Evolutionary conservation across 2,888 invertebrate genomes (phyloP), one percentile per base, ranked within the genome.

Genomic region (Agrochola macilenta): DNA sequence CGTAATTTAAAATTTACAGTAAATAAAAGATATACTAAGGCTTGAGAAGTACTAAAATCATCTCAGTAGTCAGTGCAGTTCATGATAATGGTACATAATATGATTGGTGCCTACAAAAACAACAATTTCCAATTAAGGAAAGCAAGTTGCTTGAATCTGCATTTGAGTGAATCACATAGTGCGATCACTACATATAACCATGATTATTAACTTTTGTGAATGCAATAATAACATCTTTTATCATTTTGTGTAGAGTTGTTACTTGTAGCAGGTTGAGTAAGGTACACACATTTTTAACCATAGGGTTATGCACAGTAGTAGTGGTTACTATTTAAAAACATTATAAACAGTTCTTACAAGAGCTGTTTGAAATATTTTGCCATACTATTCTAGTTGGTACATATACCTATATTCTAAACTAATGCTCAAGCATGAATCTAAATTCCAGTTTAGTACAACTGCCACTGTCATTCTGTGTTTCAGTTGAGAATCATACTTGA

Each of bases 101-200:
- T 26, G 49, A 35, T 61, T 69, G 72, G 23, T 65, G 64, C 17
- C 11, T 43, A 64, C 60, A 61, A 23, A 74, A 60, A 76, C 9
- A 46, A 66, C 26, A 79, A 83, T 76, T 81, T 73, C 73, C 68
- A 73, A 65, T 68, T 68, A 81, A 69, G 66, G 81, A 81, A 73
- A 84, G 81, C 60, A 70, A 68, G 39, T 66, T 39, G n/a, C 23
- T 83, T 74, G 52, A 83, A 74, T 63, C 20, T 66, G 26, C 65
- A 66, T 46, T 82, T 23, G 11, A 79, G 35, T 82, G 79, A 81
- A 14, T 75, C 71, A 75, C 39, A 52, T 75, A 43, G 26, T 75
- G 60, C 75, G 63, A 69, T 69, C 57, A 69, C 20, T 39, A 39
- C 68, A 8, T 75, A 61, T 35, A 79, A 57, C 57, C 69, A 57